A percentile compares a stretch with the other conserved stretches of the same genome.
phyloP scores from a whole-genome alignment of 92 coral and sea anemone species.

The Palythoa grandiflora region DNA sequence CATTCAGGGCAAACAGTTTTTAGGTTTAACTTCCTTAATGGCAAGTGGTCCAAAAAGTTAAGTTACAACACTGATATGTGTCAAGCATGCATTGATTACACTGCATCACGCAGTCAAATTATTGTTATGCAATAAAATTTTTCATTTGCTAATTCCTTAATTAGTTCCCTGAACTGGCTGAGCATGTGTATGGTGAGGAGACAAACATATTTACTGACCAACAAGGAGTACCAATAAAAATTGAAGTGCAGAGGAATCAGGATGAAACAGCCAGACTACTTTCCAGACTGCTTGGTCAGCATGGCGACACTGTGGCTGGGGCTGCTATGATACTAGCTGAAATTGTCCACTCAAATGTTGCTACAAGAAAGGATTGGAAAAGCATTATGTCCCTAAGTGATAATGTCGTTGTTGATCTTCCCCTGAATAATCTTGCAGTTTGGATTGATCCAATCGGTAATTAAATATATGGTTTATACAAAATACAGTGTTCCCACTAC shows the following conservation, averaged over 20 bases:
- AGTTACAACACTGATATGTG: too few relatives aligned
- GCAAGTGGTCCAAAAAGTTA: too few relatives aligned
- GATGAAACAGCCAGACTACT: slow-evolving; percentile 56
- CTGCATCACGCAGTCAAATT: too few relatives aligned
- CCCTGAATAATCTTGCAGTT: slow-evolving; percentile 62
- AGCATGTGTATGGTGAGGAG: slow-evolving; percentile 73
- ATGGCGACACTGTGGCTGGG: slow-evolving; percentile 2
- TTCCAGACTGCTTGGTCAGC: slow-evolving; percentile 54
- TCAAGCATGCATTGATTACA: too few relatives aligned
- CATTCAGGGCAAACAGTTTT: too few relatives aligned
- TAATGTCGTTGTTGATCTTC: slow-evolving; percentile 38
- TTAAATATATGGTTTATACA: background rate
- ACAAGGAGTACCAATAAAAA: slow-evolving; percentile 57
- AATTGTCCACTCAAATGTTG: slow-evolving; percentile 64
- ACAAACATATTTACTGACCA: slow-evolving; percentile 71
- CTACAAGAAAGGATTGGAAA: slow-evolving; percentile 6
- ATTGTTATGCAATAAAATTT: background rate
- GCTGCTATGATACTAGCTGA: slow-evolving; percentile 66
- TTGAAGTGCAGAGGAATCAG: slow-evolving; percentile 50
- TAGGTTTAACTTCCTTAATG: too few relatives aligned
- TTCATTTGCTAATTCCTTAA: background rate
- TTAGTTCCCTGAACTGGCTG: slow-evolving; percentile 74
- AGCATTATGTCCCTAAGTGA: background rate
- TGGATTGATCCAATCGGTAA: slow-evolving; percentile 91
- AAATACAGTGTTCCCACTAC: too few relatives aligned